These are phyloP conservation scores for Rhinopomastus cyanomelas DNA, from an alignment of 2,113 vertebrate genomes.

Conservation along the genomic window DNA sequence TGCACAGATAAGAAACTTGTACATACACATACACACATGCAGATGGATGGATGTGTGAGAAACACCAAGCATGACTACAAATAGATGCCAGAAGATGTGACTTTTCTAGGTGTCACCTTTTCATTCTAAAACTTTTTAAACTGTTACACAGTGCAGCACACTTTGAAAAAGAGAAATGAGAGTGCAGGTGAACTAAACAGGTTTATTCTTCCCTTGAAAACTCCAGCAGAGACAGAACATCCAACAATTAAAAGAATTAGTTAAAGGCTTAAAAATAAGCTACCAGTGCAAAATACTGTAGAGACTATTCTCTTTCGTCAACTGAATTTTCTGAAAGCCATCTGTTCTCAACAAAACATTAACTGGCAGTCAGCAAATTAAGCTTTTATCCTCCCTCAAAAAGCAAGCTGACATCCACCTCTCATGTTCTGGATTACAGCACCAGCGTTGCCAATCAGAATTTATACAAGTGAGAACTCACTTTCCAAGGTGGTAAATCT, in stretches of 20 bases:
- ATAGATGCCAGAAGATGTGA: neutral
- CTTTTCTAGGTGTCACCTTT: neutral
- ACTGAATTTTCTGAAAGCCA: neutral
- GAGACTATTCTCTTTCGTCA: neutral
- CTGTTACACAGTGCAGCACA: neutral
- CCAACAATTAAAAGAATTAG: neutral
- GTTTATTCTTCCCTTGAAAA: neutral
- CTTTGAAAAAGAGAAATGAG: neutral
- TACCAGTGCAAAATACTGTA: neutral
- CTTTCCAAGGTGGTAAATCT: neutral
- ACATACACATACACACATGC: fast-evolving
- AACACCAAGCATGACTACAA: neutral
- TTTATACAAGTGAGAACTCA: neutral
- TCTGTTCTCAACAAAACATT: neutral
- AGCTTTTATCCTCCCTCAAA: neutral
- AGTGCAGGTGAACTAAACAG: neutral
- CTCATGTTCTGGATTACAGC: neutral
- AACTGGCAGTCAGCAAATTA: neutral
- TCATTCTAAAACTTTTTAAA: neutral
- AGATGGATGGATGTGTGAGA: fast-evolving
- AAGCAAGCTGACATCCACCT: neutral
- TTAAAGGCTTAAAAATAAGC: neutral
- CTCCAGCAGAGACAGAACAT: neutral
- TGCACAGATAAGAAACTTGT: neutral
- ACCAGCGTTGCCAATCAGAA: neutral